Percentiles rank a stretch among this genome's conserved stretches.
Evolutionary conservation across 2,797 vertebrate genomes (phyloP).

Genomic region (Aeoliscus strigatus): DNA sequence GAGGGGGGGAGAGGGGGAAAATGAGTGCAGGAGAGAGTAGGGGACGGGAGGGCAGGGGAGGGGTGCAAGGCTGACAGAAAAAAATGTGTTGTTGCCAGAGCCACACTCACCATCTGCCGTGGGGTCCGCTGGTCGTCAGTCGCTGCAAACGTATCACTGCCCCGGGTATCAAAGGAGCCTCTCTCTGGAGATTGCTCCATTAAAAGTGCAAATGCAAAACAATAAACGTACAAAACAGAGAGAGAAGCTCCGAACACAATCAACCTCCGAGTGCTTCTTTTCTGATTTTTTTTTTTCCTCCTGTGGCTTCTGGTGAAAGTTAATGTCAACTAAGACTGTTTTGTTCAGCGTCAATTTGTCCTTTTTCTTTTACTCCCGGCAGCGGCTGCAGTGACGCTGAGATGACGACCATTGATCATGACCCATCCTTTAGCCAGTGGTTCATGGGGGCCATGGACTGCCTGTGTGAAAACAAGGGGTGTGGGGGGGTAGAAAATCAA

Average conservation of each 20-base stretch:
- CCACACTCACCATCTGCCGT: conserved; percentile 82
- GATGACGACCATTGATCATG: conserved; percentile 66
- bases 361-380: conserved; percentile 6
- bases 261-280: too few relatives aligned
- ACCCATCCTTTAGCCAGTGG: conserved; percentile 74
- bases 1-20: conserved; percentile 54
- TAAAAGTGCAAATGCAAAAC: conserved; percentile 74
- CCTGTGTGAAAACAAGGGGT: conserved; percentile 44
- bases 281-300: conserved; percentile 21
- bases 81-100: conserved; percentile 80
- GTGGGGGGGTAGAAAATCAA: conserved; percentile 99
- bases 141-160: conserved; percentile 75
- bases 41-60: conserved; percentile 20
- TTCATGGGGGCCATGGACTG: conserved; percentile 79
- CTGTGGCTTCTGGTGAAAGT: too few relatives aligned
- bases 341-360: too few relatives aligned
- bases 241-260: too few relatives aligned
- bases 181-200: conserved; percentile 75
- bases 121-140: conserved; percentile 63
- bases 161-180: conserved; percentile 74
- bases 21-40: conserved; percentile 13
- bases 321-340: too few relatives aligned
- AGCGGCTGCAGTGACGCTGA: conserved; percentile 46
- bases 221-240: too few relatives aligned
- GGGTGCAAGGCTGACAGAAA: conserved; percentile 68